phyloP scores from a whole-genome alignment of 2,888 invertebrate species.

The Galerucella pusilla region DNA sequence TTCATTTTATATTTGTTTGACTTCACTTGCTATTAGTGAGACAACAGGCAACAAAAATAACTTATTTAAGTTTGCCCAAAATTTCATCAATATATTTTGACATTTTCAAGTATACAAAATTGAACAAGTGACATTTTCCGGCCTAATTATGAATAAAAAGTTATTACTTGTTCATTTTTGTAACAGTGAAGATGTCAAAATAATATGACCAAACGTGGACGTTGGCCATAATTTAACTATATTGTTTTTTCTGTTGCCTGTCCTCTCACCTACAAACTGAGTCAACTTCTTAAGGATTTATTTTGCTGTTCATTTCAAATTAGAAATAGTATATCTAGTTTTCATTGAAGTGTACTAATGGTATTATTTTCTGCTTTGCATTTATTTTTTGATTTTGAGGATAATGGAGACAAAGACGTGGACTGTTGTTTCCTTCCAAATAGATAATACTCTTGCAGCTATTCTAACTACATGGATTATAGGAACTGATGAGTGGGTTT shows the following conservation, averaged over 20 bases:
- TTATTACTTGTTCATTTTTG: too few species aligned
- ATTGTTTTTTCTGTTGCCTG: too few species aligned
- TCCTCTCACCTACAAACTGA: too few species aligned
- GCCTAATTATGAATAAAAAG: too few species aligned
- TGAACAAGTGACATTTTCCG: background rate
- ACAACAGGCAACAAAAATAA: conserved; percentile 7
- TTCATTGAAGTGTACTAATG: background rate
- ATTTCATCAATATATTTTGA: too few species aligned
- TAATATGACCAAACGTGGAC: too few species aligned
- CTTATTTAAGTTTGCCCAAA: too few species aligned
- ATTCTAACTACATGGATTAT: conserved; percentile 15
- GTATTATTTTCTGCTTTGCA: background rate
- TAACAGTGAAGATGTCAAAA: too few species aligned
- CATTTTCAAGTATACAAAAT: too few species aligned
- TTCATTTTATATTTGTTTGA: conserved; percentile 15
- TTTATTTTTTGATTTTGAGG: background rate
- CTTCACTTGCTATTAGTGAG: background rate
- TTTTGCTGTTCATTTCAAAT: background rate
- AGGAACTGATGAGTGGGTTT: conserved; percentile 16
- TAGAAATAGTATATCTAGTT: background rate
- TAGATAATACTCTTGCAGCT: conserved; percentile 13
- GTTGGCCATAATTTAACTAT: too few species aligned
- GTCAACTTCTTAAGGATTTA: background rate
- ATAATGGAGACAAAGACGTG: background rate
- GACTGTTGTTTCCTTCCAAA: conserved; percentile 8